Conservation (phyloP, 2,113 vertebrate species). For the Marcusenius ussheri region DNA sequence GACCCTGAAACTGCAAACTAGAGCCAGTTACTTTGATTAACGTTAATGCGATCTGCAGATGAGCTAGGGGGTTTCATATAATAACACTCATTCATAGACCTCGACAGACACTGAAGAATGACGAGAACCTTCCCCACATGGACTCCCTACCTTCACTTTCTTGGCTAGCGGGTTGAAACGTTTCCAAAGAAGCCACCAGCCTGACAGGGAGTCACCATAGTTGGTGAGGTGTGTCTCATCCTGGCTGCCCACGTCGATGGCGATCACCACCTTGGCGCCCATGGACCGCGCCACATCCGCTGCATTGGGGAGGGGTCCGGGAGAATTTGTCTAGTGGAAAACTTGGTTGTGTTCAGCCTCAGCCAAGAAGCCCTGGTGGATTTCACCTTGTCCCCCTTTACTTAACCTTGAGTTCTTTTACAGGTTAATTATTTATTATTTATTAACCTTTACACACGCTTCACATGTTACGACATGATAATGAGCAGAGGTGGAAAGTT, state of each 20-base stretch:
- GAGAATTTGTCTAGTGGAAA: not conserved
- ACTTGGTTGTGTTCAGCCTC: not conserved
- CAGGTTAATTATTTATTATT: not conserved
- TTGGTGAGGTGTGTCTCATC: conserved; percentile 94
- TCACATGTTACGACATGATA: not conserved
- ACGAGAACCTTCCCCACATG: not conserved
- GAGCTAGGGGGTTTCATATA: not conserved
- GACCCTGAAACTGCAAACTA: not conserved
- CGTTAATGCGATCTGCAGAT: not conserved
- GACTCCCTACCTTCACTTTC: conserved; percentile 79
- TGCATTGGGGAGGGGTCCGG: conserved; percentile 34
- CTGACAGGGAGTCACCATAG: conserved; percentile 83
- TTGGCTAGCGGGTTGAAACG: conserved; percentile 83
- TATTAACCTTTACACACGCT: not conserved
- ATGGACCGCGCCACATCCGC: conserved; percentile 87
- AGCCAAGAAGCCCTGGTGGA: not conserved
- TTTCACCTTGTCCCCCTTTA: not conserved
- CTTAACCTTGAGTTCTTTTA: not conserved
- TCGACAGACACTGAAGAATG: not conserved
- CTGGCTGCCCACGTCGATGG: conserved; percentile 87
- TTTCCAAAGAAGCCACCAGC: conserved; percentile 98
- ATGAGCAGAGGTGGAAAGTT: not conserved
- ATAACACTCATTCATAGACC: not conserved
- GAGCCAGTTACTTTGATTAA: not conserved
- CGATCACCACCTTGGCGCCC: conserved; percentile 89